These are phyloP conservation scores for Agrypnus murinus DNA, from an alignment of 2,888 invertebrate genomes.

Conservation along the genomic window DNA sequence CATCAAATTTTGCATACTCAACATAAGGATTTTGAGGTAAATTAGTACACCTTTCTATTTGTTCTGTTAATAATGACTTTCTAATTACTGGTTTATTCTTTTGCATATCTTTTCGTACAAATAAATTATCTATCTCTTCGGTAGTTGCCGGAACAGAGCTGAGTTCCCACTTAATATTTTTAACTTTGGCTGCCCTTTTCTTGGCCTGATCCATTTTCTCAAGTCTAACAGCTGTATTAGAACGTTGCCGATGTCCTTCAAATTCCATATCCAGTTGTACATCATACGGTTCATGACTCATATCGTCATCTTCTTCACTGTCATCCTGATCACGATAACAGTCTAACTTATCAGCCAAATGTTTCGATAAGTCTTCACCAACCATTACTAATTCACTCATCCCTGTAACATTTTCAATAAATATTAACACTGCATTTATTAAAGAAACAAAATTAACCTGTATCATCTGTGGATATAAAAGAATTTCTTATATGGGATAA, in stretches of 20 bases:
- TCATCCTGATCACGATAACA: constrained; percentile 86
- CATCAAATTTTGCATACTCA: constrained; percentile 94
- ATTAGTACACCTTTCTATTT: constrained; percentile 84
- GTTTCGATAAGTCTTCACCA: constrained; percentile 85
- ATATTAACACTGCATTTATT: not conserved
- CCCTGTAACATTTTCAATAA: constrained; percentile 72
- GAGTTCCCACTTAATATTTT: constrained; percentile 83
- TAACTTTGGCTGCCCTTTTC: constrained; percentile 85
- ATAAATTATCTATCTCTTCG: constrained; percentile 77
- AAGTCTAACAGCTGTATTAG: constrained; percentile 90
- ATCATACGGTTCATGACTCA: constrained; percentile 83
- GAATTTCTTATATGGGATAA: constrained; percentile 94
- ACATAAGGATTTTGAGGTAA: constrained; percentile 90
- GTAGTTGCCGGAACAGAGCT: constrained; percentile 73
- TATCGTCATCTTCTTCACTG: constrained; percentile 82
- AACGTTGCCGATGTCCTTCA: constrained; percentile 80
- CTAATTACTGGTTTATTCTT: constrained; percentile 59
- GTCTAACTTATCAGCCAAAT: constrained; percentile 73
- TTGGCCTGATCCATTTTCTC: constrained; percentile 92
- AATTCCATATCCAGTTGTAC: constrained; percentile 82
- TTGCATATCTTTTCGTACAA: constrained; percentile 73
- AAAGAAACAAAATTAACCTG: constrained; percentile 68
- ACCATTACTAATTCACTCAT: constrained; percentile 95
- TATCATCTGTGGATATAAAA: constrained; percentile 96
- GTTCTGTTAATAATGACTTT: constrained; percentile 82